Base-by-base conservation (phyloP, 2,113 vertebrate species). In the Poicephalus meyeri region DNA sequence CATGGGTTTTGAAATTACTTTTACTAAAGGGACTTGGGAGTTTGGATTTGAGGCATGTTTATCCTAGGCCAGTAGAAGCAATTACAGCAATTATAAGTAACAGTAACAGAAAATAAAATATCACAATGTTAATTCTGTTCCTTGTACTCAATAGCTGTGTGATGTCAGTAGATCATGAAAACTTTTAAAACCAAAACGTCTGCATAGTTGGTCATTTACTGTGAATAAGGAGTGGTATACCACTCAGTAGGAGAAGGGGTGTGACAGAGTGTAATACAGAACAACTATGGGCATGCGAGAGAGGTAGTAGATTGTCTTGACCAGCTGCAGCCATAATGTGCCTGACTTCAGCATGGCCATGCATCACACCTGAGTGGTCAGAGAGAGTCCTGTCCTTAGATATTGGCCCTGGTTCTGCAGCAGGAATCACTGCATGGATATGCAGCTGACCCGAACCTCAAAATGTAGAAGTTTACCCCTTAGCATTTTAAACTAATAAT, bases 241-340 rank as follows among this genome's bases (percentile, higher is more conserved):
- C 16, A 6, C 49, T 81, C 19, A 24, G 15, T 76, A 71, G 28
- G 78, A 56, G 64, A 61, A 60, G 25, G 29, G 2, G 2, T 44
- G 17, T 70, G 58, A 49, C 19, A 77, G 28, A 55, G 46, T 37
- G 29, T 68, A 15, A 17, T 66, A 13, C 61, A 89, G 26, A 69
- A 31, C 10, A 91, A 33, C 50, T 63, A 7, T 4, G 21, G 49
- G 28, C 21, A 13, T 2, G 1, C 49, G 28, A 41, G 25, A 33
- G 33, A 19, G 31, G 3, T 58, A 49, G 18, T 66, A 44, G 16
- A 5, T 65, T 0, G 2, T 10, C 49, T 55, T 93, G 33, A 18
- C 53, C 68, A 66, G 11, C n/a, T 58, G 41, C 6, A 10, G 0
- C 1, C 0, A 0, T 42, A 33, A 47, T 2, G 7, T 33, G 7